phyloP scores from a whole-genome alignment of 1,140 invertebrate genomes.

The Caenorhabditis briggsae region DNA sequence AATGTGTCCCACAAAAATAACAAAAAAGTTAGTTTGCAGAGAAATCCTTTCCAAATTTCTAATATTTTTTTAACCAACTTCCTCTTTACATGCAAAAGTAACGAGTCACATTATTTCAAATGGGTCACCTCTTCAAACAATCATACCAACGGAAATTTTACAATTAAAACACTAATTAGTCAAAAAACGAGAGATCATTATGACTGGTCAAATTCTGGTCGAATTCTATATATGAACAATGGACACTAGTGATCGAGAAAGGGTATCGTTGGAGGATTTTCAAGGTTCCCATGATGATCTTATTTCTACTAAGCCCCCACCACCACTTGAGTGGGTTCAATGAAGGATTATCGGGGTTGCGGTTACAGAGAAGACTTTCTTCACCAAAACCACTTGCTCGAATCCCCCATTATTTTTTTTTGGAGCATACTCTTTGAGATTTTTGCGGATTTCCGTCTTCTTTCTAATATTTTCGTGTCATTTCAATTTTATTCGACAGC shows the following conservation, averaged over 20 bases:
- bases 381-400: not conserved
- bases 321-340: slow-evolving; percentile 28
- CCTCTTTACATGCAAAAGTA: no score
- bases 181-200: not conserved
- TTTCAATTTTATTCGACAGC: no score
- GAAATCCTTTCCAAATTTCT: no score
- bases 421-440: no score
- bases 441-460: not conserved
- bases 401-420: not conserved
- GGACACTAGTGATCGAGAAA: not conserved
- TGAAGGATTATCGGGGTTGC: slow-evolving; percentile 13
- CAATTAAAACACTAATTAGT: not conserved
- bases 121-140: not conserved
- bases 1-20: no score
- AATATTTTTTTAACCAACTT: no score
- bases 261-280: not conserved
- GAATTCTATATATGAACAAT: not conserved
- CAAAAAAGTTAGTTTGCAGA: no score
- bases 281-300: slow-evolving; percentile 51
- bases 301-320: slow-evolving; percentile 29
- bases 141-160: not conserved
- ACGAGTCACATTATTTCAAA: no score
- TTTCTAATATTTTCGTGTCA: no score
- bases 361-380: not conserved
- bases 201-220: slow-evolving; percentile 13